Conservation (phyloP, 2,888 invertebrate genomes). For the Trisateles emortualis region DNA sequence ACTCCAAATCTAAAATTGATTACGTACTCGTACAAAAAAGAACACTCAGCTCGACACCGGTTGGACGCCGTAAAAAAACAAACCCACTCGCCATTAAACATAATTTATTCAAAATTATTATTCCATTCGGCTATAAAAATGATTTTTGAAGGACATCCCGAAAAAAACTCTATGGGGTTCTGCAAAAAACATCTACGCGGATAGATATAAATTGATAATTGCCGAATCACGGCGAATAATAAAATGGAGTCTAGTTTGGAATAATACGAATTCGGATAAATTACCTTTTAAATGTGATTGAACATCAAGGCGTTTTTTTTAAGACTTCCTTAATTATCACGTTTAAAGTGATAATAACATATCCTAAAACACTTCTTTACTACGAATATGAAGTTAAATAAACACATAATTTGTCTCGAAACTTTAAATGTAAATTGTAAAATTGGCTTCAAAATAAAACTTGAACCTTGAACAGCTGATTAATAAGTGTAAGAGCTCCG, state of each 20-base stretch:
- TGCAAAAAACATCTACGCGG: slow-evolving; percentile 51
- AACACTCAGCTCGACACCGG: slow-evolving; percentile 52
- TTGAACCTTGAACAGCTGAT: slow-evolving; percentile 1
- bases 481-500: neutral
- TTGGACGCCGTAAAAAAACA: slow-evolving; percentile 63
- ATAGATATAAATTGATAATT: slow-evolving; percentile 61
- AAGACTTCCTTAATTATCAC: neutral
- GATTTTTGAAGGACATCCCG: slow-evolving; percentile 54
- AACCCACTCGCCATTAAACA: slow-evolving; percentile 70
- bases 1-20: slow-evolving; percentile 82
- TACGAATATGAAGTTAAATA: too few relatives aligned
- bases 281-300: slow-evolving; percentile 6
- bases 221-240: slow-evolving; percentile 52
- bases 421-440: neutral
- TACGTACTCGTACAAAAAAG: slow-evolving; percentile 71
- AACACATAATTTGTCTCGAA: neutral
- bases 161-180: slow-evolving; percentile 43
- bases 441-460: neutral
- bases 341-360: neutral
- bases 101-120: slow-evolving; percentile 79
- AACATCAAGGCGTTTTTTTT: slow-evolving; percentile 1
- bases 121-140: slow-evolving; percentile 65
- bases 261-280: slow-evolving; percentile 17
- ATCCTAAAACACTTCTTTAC: too few relatives aligned
- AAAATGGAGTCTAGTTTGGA: slow-evolving; percentile 29